Evolutionary conservation across 1,140 invertebrate species (phyloP), one percentile per base, ranked within the genome.

Genomic region (Battus philenor): DNA sequence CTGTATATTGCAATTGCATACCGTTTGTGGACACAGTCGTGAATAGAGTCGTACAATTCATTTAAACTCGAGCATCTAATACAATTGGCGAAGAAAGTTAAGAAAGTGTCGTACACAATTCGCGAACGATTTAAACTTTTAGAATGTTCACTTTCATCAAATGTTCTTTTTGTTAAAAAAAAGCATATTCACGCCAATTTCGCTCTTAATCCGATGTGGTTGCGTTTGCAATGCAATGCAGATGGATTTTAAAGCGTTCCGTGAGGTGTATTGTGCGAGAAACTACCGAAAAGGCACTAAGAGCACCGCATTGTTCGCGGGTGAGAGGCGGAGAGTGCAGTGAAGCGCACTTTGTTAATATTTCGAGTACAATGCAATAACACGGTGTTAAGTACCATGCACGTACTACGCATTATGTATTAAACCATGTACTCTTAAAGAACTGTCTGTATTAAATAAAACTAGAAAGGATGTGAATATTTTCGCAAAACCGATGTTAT

Each of bases 321-420:
- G 58, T 46, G 54, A 49, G 59, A 61, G 58, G 53, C 47, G 39
- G 48, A 49, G 41, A 33, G 47, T 48, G 65, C 62, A 77, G 56
- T 68, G 50, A 54, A 74, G 65, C 63, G 61, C 58, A 54, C 58
- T 70, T 61, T 69, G 67, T 71, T 72, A n/a, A 72, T 69, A 68
- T 67, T 63, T 52, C 46, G 57, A 59, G 59, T 53, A 67, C 68
- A 74, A 71, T 69, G 52, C 53, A 57, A 47, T 41, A 36, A 44
- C 33, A 49, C 47, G 48, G 41, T 55, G 52, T 32, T 52, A 54
- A 22, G 53, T 61, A 57, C 56, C 39, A 46, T 60, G n/a, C n/a
- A n/a, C n/a, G n/a, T n/a, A n/a, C n/a, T n/a, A n/a, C n/a, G n/a
- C n/a, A n/a, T n/a, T n/a, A n/a, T n/a, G n/a, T n/a, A n/a, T n/a